Percentiles rank a stretch among this genome's conserved stretches.
Conservation (phyloP, 2,113 vertebrate species). For the Cricetomys ansorgei region DNA sequence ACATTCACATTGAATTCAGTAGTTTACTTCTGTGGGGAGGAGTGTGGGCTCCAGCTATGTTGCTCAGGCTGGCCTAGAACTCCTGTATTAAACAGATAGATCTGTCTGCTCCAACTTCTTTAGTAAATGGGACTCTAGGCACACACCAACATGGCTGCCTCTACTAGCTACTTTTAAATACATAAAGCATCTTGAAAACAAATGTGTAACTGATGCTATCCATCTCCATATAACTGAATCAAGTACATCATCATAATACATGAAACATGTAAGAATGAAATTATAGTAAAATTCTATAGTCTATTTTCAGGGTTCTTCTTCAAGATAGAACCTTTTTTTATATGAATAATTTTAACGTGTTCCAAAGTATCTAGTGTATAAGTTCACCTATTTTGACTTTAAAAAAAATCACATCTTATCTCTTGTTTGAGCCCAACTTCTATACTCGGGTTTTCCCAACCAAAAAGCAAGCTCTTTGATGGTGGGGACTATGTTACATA, state of each 20-base stretch:
- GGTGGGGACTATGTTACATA: background rate
- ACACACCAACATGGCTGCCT: background rate
- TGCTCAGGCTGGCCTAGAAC: background rate
- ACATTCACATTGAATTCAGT: background rate
- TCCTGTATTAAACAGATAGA: background rate
- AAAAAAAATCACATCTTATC: background rate
- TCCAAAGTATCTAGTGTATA: constrained; percentile 15
- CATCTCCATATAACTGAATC: background rate
- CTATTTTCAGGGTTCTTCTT: background rate
- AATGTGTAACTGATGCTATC: background rate
- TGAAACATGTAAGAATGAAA: constrained; percentile 40
- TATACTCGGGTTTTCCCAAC: background rate
- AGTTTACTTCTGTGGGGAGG: background rate
- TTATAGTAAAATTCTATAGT: background rate
- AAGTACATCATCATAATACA: constrained; percentile 49
- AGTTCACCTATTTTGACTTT: constrained; percentile 19
- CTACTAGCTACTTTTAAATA: constrained; percentile 19
- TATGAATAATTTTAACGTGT: constrained; percentile 7
- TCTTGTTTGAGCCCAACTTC: constrained; percentile 1
- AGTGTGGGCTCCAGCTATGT: background rate
- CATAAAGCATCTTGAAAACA: constrained; percentile 34
- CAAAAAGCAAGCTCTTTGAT: constrained; percentile 29
- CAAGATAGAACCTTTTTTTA: background rate
- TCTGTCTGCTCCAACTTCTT: background rate
- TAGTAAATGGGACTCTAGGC: background rate